A percentile compares a stretch with the other conserved stretches of the same genome.
phyloP scores from a whole-genome alignment of 2,113 vertebrate genomes.

The Cryptotis parvus region DNA sequence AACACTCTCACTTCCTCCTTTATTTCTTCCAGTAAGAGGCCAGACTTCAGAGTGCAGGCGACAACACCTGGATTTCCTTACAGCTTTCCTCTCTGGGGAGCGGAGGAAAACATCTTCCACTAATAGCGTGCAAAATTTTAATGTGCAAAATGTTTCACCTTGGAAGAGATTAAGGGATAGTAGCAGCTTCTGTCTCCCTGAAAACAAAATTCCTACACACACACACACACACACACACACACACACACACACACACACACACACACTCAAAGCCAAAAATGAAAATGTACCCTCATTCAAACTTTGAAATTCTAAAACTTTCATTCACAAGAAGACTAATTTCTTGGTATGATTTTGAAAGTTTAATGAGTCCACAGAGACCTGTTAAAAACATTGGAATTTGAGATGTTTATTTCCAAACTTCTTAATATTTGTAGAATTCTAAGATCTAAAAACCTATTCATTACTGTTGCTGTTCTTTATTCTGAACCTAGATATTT shows the following conservation, averaged over 20 bases:
- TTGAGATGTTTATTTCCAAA: slow-evolving; percentile 59
- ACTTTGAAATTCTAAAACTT: slow-evolving; percentile 42
- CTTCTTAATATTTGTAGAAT: slow-evolving; percentile 26
- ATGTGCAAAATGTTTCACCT: background rate
- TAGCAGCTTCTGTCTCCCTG: slow-evolving; percentile 18
- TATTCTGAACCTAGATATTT: background rate
- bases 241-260: background rate
- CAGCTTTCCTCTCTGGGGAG: background rate
- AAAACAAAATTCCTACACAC: slow-evolving; percentile 35
- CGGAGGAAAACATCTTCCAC: background rate
- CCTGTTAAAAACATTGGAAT: slow-evolving; percentile 69
- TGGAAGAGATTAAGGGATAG: background rate
- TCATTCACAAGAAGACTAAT: background rate
- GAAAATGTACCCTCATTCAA: slow-evolving; percentile 45
- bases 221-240: background rate
- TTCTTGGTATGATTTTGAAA: slow-evolving; percentile 44
- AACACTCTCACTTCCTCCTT: background rate
- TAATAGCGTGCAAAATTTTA: background rate
- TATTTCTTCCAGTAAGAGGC: background rate
- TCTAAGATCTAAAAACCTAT: background rate
- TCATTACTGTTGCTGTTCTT: background rate
- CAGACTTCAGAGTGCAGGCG: background rate
- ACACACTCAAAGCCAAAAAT: slow-evolving; percentile 24
- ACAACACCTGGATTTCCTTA: background rate
- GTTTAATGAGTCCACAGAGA: background rate